Evolutionary conservation across 1,140 invertebrate genomes (phyloP), one percentile per base, ranked within the genome.

Genomic region (Drosophila varians): DNA sequence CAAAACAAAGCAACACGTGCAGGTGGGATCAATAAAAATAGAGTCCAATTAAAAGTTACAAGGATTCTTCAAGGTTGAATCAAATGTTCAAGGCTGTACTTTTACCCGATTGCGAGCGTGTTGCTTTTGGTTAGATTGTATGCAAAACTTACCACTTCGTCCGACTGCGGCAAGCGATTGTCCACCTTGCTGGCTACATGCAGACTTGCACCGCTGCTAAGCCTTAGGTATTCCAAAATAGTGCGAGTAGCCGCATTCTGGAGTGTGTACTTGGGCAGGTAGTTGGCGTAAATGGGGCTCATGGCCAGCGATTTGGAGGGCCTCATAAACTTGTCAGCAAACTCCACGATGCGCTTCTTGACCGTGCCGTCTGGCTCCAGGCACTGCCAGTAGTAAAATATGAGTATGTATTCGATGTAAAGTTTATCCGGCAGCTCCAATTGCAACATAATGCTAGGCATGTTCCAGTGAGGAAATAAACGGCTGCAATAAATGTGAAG

Each of bases 371-470:
- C 72, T 3, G 62, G 62, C 52, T 78, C 73, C n/a, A 89, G 57
- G 16, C 70, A 52, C 36, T 82, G 77, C 86, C 86, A 89, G 51
- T 86, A 89, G 58, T 87, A 89, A 55, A 89, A 84, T 58, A 84
- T 87, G 28, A 84, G 74, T 56, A 84, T 80, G 48, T 84, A 84
- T 74, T 84, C 65, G 46, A 84, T 86, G 31, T 58, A 84, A 23
- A 86, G 54, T 45, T 77, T 89, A 58, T 89, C 86, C 11, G 86
- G 80, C 25, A 89, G 21, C 46, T 87, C 80, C 0, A 40, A 28
- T 47, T 77, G 80, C 11, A 64, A 65, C 42, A 80, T 61, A 1
- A 77, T 36, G 18, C 48, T 68, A 3, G 53, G 65, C 26, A 40
- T 45, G 0, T 66, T 56, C 82, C 80, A 84, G 45, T 86, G 80